Evolutionary conservation across 2,888 invertebrate species (phyloP).

Genomic region (Cephus pulcher): DNA sequence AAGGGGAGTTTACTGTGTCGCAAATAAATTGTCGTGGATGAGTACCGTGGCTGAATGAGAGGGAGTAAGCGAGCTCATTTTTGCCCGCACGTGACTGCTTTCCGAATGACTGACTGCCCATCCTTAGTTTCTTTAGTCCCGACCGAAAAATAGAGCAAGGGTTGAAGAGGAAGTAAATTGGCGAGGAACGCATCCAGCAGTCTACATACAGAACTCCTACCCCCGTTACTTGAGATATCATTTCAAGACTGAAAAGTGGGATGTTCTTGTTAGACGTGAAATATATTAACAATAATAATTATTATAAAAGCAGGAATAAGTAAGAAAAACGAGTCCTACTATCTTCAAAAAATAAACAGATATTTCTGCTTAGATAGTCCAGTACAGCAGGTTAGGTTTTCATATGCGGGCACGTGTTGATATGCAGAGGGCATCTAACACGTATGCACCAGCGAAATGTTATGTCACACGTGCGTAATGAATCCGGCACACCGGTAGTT

Average conservation of each 20-base stretch:
- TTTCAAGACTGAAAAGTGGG: background rate
- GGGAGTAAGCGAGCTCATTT: constrained; percentile 37
- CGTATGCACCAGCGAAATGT: background rate
- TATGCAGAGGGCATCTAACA: background rate
- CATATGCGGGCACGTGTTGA: background rate
- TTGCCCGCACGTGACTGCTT: constrained; percentile 48
- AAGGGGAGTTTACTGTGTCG: constrained; percentile 38
- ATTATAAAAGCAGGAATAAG: background rate
- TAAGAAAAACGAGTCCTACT: background rate
- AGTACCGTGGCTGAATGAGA: constrained; percentile 25
- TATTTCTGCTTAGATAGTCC: background rate
- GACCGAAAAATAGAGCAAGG: background rate
- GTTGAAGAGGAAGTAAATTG: background rate
- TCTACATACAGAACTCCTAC: background rate
- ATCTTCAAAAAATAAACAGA: background rate
- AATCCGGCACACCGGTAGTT: constrained; percentile 25
- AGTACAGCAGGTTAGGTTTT: background rate
- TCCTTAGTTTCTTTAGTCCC: background rate
- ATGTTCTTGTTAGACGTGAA: too few relatives aligned
- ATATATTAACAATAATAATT: background rate
- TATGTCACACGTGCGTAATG: constrained; percentile 38
- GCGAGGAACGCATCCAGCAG: background rate
- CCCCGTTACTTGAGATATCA: background rate
- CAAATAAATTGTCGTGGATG: constrained; percentile 50
- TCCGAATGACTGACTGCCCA: constrained; percentile 23